Conservation (phyloP, 2,797 vertebrate species). For the Melopsittacus undulatus region DNA sequence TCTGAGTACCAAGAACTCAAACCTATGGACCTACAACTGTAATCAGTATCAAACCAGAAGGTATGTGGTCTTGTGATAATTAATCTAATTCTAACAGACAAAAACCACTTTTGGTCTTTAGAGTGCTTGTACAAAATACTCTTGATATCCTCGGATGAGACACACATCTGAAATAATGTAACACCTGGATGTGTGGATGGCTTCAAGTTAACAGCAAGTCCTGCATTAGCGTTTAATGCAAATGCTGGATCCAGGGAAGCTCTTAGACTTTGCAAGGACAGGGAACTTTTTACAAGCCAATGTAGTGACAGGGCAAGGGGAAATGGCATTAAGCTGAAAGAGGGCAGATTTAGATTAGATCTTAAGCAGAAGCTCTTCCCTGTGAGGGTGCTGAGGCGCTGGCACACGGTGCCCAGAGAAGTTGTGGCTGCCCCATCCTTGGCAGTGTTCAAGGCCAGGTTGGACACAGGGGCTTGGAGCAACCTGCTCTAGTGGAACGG, state of each 20-base stretch:
- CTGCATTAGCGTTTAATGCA: accelerated
- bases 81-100: background rate
- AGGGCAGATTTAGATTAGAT: background rate
- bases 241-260: background rate
- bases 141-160: background rate
- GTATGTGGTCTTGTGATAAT: background rate
- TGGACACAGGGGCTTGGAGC: too few species aligned
- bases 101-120: background rate
- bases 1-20: background rate
- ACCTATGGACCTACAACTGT: background rate
- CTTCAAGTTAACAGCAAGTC: background rate
- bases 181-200: background rate
- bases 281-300: background rate
- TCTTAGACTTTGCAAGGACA: background rate
- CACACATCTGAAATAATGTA: background rate
- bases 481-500: too few species aligned
- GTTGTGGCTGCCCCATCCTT: too few species aligned
- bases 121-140: background rate
- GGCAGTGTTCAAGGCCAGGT: too few species aligned
- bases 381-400: background rate
- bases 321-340: background rate
- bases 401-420: background rate
- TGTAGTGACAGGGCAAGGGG: background rate
- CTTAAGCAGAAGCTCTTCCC: background rate
- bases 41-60: background rate